Evolutionary conservation across 1,140 invertebrate species (phyloP), one percentile per base, ranked within the genome.

Genomic region (Zaprionus ornatus): DNA sequence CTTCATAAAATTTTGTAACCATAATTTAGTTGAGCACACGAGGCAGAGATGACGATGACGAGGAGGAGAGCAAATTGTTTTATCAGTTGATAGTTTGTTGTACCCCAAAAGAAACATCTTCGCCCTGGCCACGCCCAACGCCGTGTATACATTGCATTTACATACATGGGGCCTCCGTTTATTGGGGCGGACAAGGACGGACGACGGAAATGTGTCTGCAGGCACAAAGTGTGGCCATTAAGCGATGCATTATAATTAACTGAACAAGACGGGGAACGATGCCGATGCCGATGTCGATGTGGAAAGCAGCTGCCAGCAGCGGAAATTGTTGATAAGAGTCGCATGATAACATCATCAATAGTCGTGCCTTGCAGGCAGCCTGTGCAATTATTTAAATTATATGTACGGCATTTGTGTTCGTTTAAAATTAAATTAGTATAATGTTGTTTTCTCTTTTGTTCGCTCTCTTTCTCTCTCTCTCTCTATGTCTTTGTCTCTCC

Each of bases 1-100:
- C 85, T 87, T 90, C 85, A 87, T 87, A 90, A 87, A 90, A 87
- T 90, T 87, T 87, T 90, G 84, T 88, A 88, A 86, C 83, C 83
- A 83, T 86, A 68, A 86, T 86, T 86, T 83, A 65, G 50, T 15
- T 59, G 56, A 67, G 59, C 72, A 70, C 72, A 70, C 72, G 35
- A 57, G 45, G 42, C 60, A 74, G 50, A 23, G n/a, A 12, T 21
- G 45, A 7, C 1, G 75, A 57, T 77, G 75, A 19, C 10, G 75
- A 57, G 77, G 75, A 50, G 60, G 23, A 57, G 62, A 74, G 76
- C 67, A 82, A 86, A 86, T 87, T 86, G 82, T 87, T 86, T 86
- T 86, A 86, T 86, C 82, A 86, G 76, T 77, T 69, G 82, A 76
- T 84, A 69, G 50, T 63, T 70, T 71, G 57, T 54, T 54, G 57